Evolutionary conservation across 2,797 vertebrate species (phyloP).

Genomic region (Sebastes kiyomatsui): DNA sequence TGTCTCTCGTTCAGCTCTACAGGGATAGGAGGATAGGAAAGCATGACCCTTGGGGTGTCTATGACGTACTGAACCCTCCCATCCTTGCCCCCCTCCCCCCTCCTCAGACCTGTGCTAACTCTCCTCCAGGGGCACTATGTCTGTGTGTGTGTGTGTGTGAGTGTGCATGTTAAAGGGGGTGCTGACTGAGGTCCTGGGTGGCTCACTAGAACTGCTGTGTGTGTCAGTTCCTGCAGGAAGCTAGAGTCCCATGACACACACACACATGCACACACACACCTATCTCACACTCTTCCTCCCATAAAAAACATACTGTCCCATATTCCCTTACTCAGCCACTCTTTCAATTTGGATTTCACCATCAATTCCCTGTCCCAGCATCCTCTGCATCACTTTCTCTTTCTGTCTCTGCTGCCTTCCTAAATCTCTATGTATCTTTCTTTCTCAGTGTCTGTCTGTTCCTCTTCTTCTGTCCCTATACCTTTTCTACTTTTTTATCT

Average conservation of each 20-base stretch:
- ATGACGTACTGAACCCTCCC: slow-evolving; percentile 68
- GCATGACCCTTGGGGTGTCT: slow-evolving; percentile 69
- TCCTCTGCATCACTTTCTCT: slow-evolving; percentile 46
- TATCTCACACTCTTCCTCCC: slow-evolving; percentile 45
- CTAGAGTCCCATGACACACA: slow-evolving; percentile 70
- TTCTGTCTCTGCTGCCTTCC: slow-evolving; percentile 26
- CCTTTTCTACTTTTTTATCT: slow-evolving; percentile 43
- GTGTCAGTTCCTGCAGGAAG: slow-evolving; percentile 85
- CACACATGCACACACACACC: slow-evolving; percentile 40
- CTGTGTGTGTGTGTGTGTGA: slow-evolving; percentile 26
- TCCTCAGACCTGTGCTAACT: slow-evolving; percentile 69
- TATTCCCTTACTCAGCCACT: slow-evolving; percentile 76
- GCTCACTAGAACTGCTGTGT: slow-evolving; percentile 83
- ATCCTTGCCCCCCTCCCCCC: slow-evolving; percentile 21
- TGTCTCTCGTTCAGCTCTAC: slow-evolving; percentile 65
- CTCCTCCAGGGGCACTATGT: slow-evolving; percentile 68
- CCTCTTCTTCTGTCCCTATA: background rate
- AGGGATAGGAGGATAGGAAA: slow-evolving; percentile 76
- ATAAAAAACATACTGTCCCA: slow-evolving; percentile 67
- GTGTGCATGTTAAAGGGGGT: slow-evolving; percentile 67
- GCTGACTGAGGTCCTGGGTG: slow-evolving; percentile 86
- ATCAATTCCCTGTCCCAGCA: slow-evolving; percentile 41
- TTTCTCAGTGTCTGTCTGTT: background rate
- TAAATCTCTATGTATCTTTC: background rate
- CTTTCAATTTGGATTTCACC: slow-evolving; percentile 60